Evolutionary conservation across 2,888 invertebrate species (phyloP).

Genomic region (Eurois occulta): DNA sequence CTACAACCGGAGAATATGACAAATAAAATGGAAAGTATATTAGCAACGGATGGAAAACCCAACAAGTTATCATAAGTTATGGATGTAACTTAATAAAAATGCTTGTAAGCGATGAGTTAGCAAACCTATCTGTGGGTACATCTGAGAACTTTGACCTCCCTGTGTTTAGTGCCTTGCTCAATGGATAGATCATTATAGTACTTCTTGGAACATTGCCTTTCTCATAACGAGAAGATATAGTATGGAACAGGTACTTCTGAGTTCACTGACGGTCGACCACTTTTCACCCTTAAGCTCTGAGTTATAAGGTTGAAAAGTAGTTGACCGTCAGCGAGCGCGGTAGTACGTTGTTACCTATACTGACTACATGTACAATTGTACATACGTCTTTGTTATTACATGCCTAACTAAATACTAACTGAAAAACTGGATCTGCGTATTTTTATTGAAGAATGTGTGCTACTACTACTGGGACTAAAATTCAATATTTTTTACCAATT

Average conservation of each 20-base stretch:
- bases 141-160: constrained; percentile 49
- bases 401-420: background rate
- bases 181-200: constrained; percentile 53
- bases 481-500: background rate
- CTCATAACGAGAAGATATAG: constrained; percentile 21
- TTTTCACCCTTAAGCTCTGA: background rate
- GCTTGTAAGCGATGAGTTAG: constrained; percentile 59
- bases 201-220: constrained; percentile 46
- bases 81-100: constrained; percentile 65
- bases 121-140: constrained; percentile 49
- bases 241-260: background rate
- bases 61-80: constrained; percentile 52
- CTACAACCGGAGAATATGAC: background rate
- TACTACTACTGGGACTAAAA: background rate
- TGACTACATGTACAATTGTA: no score
- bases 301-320: background rate
- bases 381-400: background rate
- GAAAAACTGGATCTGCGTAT: background rate
- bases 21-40: constrained; percentile 43
- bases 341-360: background rate
- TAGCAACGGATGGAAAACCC: constrained; percentile 37
- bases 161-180: constrained; percentile 43
- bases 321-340: background rate
- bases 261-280: background rate
- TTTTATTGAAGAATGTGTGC: background rate